Evolutionary conservation across 2,797 vertebrate species (phyloP).

Genomic region (Sebastes flavidus): DNA sequence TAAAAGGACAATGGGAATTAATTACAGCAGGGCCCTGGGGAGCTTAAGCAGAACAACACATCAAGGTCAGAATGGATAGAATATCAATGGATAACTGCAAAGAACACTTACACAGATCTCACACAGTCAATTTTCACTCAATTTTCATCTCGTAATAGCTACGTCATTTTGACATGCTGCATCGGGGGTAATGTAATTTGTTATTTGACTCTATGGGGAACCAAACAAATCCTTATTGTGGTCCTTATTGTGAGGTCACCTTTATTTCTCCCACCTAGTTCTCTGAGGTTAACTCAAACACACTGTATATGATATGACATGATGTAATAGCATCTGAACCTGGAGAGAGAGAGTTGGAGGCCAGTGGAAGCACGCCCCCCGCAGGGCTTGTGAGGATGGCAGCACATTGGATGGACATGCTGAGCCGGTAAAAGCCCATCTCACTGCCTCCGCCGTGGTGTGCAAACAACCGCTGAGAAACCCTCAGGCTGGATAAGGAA

Average conservation of each 20-base stretch:
- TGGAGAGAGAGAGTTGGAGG: constrained; percentile 81
- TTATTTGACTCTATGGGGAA: background rate
- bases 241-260: background rate
- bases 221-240: background rate
- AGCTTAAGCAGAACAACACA: constrained; percentile 42
- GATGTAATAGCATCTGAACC: constrained; percentile 23
- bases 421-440: constrained; percentile 92
- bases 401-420: constrained; percentile 92
- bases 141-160: background rate
- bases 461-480: constrained; percentile 87
- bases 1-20: constrained; percentile 66
- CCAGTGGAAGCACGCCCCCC: constrained; percentile 78
- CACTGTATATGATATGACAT: background rate
- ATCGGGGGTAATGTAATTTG: background rate
- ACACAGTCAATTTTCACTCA: constrained; percentile 1
- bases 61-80: constrained; percentile 44
- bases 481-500: constrained; percentile 88
- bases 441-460: constrained; percentile 85
- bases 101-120: constrained; percentile 1
- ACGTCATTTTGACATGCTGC: background rate
- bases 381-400: constrained; percentile 84
- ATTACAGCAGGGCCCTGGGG: constrained; percentile 52
- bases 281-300: background rate
- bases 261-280: background rate
- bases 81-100: constrained; percentile 24